Percentiles rank a stretch among this genome's conserved stretches.
phyloP scores from a whole-genome alignment of 35 echinoderm and acorn worm genomes.

The Diadema setosum region DNA sequence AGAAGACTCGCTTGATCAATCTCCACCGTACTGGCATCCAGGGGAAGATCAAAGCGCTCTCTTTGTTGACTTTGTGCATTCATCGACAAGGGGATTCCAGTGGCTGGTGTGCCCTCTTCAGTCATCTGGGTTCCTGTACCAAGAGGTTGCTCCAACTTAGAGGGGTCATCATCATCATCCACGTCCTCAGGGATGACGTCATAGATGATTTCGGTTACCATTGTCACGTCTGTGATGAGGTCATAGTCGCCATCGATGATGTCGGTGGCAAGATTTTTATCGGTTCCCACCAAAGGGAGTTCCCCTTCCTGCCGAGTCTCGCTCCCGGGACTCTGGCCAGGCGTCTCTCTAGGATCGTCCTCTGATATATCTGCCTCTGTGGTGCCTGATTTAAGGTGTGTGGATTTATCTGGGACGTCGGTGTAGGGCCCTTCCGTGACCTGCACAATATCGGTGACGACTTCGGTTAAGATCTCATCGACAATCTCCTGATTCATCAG shows the following conservation, averaged over 20 bases:
- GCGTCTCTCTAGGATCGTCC: neutral
- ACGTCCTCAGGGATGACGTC: neutral
- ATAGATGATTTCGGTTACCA: conserved; percentile 3
- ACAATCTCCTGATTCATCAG: neutral
- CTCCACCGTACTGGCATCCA: neutral
- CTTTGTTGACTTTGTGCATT: neutral
- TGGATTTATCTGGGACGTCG: neutral
- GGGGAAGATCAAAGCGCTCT: neutral
- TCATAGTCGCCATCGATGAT: neutral
- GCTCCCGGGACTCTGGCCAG: neutral
- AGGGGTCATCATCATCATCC: neutral
- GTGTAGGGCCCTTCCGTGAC: neutral
- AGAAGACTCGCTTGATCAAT: too few relatives aligned
- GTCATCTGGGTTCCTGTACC: neutral
- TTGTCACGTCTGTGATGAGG: neutral
- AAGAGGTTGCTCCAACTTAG: neutral
- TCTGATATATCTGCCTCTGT: neutral
- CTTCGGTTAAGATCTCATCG: neutral
- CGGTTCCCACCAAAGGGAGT: neutral
- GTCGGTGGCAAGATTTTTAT: neutral
- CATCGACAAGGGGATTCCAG: neutral
- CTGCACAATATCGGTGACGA: neutral
- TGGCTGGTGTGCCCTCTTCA: neutral
- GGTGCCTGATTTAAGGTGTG: neutral
- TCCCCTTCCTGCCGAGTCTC: neutral